These are phyloP conservation scores for Zonitis immaculata DNA, from an alignment of 2,888 invertebrate species.

Conservation along the genomic window DNA sequence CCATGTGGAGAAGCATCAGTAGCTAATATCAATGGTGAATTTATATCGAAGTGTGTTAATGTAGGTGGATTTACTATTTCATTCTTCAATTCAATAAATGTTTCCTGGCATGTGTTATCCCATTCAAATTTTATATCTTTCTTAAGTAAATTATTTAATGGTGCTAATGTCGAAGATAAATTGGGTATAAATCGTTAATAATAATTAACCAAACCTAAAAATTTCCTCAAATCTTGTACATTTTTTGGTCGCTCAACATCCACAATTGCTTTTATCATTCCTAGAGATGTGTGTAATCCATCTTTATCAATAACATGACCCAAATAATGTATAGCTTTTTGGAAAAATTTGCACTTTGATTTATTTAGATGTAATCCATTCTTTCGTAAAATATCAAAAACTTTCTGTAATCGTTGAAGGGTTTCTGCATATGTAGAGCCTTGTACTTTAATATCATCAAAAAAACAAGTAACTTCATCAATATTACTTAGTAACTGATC, in stretches of 20 bases:
- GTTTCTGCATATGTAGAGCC: no score
- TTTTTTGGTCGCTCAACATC: neutral
- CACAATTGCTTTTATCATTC: neutral
- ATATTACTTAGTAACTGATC: no score
- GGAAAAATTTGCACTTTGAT: no score
- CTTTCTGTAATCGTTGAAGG: no score
- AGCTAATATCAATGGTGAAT: constrained; percentile 29
- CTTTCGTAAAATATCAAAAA: no score
- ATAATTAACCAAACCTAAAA: neutral
- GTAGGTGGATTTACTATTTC: constrained; percentile 25
- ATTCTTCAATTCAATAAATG: neutral
- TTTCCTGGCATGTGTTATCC: neutral
- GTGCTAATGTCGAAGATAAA: neutral
- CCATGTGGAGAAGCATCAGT: constrained; percentile 39
- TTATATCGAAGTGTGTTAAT: constrained; percentile 27
- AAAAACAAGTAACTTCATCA: no score
- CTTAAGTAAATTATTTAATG: neutral
- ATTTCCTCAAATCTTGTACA: neutral
- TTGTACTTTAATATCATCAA: no score
- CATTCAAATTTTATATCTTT: neutral
- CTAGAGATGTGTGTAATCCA: neutral
- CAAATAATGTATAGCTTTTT: no score
- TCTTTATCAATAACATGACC: neutral
- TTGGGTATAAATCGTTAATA: neutral
- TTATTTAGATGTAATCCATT: no score